Conservation (phyloP, 2,113 vertebrate species). For the Zosterops pallidus region DNA sequence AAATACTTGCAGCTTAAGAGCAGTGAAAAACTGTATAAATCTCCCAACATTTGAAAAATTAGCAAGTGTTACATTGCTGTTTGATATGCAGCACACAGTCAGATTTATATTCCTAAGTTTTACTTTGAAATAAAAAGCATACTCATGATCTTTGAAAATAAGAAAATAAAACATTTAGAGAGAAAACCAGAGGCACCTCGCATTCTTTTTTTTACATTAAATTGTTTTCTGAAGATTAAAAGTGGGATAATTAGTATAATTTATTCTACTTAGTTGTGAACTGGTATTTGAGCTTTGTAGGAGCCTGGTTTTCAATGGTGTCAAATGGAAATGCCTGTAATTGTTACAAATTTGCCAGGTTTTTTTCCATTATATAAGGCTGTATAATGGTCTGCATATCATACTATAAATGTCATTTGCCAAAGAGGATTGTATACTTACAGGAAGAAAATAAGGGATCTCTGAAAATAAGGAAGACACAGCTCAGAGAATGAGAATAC, state of each 20-base stretch:
- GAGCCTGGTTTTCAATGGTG: not conserved
- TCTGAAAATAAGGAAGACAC: not conserved
- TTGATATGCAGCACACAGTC: slow-evolving; percentile 1
- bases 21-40: slow-evolving; percentile 24
- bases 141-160: not conserved
- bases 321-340: not conserved
- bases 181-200: not conserved
- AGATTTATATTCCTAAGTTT: slow-evolving; percentile 34
- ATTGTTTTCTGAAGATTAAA: not conserved
- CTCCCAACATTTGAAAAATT: slow-evolving; percentile 39
- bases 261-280: not conserved
- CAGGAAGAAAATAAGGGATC: not conserved
- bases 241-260: not conserved
- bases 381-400: not conserved
- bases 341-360: not conserved
- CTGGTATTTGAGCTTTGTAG: not conserved
- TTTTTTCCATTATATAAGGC: not conserved
- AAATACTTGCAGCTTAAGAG: slow-evolving; percentile 34
- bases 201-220: not conserved
- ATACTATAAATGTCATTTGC: not conserved
- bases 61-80: slow-evolving; percentile 34
- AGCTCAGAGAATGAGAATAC: not conserved
- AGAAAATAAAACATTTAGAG: not conserved
- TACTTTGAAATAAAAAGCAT: not conserved
- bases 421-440: not conserved